Base-by-base conservation (phyloP, 2,888 invertebrate genomes). In the Xylocampa areola region DNA sequence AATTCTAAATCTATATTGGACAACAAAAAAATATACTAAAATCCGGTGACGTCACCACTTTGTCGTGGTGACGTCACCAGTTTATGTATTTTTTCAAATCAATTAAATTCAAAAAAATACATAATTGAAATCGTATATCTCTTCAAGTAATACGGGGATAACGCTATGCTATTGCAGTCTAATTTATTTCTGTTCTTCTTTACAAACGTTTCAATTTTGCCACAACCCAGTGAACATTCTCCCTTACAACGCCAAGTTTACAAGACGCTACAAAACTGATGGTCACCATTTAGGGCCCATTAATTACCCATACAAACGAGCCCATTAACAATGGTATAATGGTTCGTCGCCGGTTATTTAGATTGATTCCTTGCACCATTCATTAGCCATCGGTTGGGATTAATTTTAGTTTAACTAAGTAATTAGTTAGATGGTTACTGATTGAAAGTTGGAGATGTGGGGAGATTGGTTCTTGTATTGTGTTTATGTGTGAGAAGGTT, bases 281-380 rank as follows among this genome's bases (percentile, higher is more conserved):
- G 76, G 73, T 71, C 40, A 62, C 75, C 79, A 74, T 80, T 80
- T 76, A 71, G 76, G 68, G 59, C 43, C 52, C 66, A 85, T 85
- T 81, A 80, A 82, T 85, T 82, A 79, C 64, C 67, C 70, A 71
- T 78, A 84, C 77, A 82, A 85, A 82, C 79, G 73, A 73, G 50
- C 53, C 74, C 73, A 82, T 80, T 81, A 68, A 73, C 81, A 80
- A 79, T 77, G 63, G 69, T 71, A 72, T 82, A 77, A 80, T 77
- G 63, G 70, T 19, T 63, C 69, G 76, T 77, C 75, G 54, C 61
- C 50, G 36, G 60, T 61, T 67, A 73, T 74, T 62, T 73, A 71
- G 74, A 71, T 62, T 68, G 68, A 73, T 73, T 65, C 54, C 54
- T 61, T 73, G 51, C 65, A 62, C 61, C 70, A 57, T 71, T 73